Base-by-base conservation (phyloP, 2,797 vertebrate species). In the Pseudotriccus pelzelni region DNA sequence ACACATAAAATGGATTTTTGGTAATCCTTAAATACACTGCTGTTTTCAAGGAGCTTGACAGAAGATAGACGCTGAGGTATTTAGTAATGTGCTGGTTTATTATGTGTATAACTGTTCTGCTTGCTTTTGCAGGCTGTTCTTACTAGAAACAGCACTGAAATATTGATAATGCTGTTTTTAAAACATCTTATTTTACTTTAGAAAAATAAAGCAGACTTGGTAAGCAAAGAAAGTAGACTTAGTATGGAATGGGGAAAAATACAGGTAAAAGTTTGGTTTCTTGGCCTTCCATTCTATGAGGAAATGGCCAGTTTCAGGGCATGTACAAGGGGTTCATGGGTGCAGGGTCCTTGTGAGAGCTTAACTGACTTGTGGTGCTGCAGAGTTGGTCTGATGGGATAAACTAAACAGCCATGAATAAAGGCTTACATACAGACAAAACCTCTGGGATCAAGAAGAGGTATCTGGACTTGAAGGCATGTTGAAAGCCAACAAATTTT, bases 401-500 rank as follows among this genome's bases (percentile, higher is more conserved):
- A 41, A 24, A 68, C 30, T 46, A 49, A 73, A 52, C 13, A 62
- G 34, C 47, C 16, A 5, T 25, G 10, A 47, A 66, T 41, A 58
- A 77, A 68, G 15, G 14, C 6, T 44, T 41, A 18, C 58, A 28
- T 74, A 0, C 5, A 22, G 66, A 12, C 20, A n/a, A 43, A 67
- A 50, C 13, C 5, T 67, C 60, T 58, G 39, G 53, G 52, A n/a
- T 20, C 30, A 41, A 19, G 62, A 56, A 49, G 27, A 34, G 27
- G 11, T 0, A 1, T 8, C 49, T 10, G 13, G 39, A 9, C 43
- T 84, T 84, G 4, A 1, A 2, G 56, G 73, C 9, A 2, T 47
- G 44, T 19, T 36, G 66, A 74, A 79, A 67, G 44, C 23, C 30
- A 24, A 14, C 32, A 39, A 22, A 34, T 72, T 46, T 34, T 81